phyloP scores from a whole-genome alignment of 2,888 invertebrate species.

The Papilio protenor region DNA sequence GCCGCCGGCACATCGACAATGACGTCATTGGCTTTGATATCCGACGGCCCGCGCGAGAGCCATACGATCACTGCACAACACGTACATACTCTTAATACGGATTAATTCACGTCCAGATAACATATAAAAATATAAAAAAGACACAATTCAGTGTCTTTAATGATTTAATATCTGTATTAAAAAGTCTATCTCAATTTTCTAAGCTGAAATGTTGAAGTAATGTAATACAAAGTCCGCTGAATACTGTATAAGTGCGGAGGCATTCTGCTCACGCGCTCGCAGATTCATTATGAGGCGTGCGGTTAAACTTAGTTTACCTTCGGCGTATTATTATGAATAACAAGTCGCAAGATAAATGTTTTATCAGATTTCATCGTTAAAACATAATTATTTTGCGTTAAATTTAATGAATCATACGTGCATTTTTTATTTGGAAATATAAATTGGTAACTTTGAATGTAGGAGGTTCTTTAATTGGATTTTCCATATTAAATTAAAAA shows the following conservation, averaged over 20 bases:
- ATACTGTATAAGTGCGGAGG: conserved; percentile 21
- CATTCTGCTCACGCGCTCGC: conserved; percentile 22
- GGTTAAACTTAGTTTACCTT: conserved; percentile 40
- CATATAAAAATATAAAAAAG: too few species aligned
- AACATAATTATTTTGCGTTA: not conserved
- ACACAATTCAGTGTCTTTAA: not conserved
- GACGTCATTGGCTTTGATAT: conserved; percentile 67
- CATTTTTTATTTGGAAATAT: not conserved
- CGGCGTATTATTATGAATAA: conserved; percentile 19
- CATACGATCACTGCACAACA: not conserved
- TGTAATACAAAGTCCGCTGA: conserved; percentile 3
- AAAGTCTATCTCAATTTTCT: not conserved
- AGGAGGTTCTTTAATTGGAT: too few species aligned
- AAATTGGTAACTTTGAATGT: not conserved
- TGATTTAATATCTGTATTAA: not conserved
- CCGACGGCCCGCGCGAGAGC: not conserved
- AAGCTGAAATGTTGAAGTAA: conserved; percentile 2
- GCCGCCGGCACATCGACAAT: conserved; percentile 36
- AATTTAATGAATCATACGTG: not conserved
- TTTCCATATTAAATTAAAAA: too few species aligned
- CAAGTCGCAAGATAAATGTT: not conserved
- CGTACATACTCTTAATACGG: not conserved
- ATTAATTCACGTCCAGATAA: too few species aligned
- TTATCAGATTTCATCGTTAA: not conserved
- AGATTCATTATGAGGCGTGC: conserved; percentile 24